These are phyloP conservation scores for Ageneiosus marmoratus DNA, from an alignment of 2,113 vertebrate species.

Conservation along the genomic window DNA sequence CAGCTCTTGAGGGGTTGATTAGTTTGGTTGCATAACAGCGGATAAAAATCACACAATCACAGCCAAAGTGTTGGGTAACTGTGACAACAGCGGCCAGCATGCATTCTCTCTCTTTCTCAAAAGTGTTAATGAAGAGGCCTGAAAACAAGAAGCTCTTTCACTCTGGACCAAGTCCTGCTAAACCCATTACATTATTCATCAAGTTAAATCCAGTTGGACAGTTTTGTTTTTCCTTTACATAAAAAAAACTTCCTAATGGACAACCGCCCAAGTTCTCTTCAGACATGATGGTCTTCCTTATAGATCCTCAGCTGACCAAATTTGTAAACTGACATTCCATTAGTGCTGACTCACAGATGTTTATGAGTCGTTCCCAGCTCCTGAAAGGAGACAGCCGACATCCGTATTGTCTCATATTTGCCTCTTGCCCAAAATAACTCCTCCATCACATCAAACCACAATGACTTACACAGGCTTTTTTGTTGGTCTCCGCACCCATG, in stretches of 20 bases:
- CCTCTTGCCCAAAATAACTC: constrained; percentile 20
- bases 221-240: not conserved
- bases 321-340: not conserved
- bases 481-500: constrained; percentile 51
- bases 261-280: not conserved
- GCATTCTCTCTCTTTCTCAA: constrained; percentile 3
- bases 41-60: constrained; percentile 28
- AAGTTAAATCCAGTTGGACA: constrained; percentile 10
- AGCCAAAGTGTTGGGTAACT: constrained; percentile 42
- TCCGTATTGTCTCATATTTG: constrained; percentile 22
- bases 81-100: constrained; percentile 36
- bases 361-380: constrained; percentile 1
- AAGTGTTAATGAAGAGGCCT: constrained; percentile 27
- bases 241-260: constrained; percentile 24
- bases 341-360: constrained; percentile 17
- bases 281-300: not conserved
- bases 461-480: constrained; percentile 32
- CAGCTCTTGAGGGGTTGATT: constrained; percentile 43
- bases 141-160: constrained; percentile 31
- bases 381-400: not conserved
- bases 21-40: constrained; percentile 50
- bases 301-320: not conserved
- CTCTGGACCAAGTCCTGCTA: not conserved
- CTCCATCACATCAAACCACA: constrained; percentile 21
- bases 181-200: constrained; percentile 29